Base-by-base conservation (phyloP, 2,113 vertebrate species). In the Pycnonotus jocosus region DNA sequence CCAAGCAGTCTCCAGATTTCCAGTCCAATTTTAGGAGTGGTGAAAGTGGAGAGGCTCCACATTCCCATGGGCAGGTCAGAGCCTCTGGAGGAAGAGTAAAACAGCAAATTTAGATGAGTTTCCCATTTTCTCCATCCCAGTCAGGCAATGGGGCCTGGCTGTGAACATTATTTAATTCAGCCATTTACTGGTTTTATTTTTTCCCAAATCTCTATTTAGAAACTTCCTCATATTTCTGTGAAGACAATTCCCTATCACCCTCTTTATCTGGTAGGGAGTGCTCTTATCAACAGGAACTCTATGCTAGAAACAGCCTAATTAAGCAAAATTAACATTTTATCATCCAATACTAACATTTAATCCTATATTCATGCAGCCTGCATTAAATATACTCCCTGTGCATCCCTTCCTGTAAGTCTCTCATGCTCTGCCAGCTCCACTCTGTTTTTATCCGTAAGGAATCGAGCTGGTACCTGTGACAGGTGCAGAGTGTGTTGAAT, bases 401-500 rank as follows among this genome's bases (percentile, higher is more conserved):
- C 73, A 68, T 83, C 72, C 88, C 70, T 83, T 81, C 81, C 85
- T 84, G 78, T 79, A 45, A 96, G 69, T 83, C 84, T 96, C 96
- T 97, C 95, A 95, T 94, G 93, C 94, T 86, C 81, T 95, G 96
- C 96, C 96, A 97, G 79, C 94, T 96, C 94, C 86, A 48, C 73
- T 95, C 92, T 93, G 92, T 68, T 96, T 96, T 94, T 86, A 93
- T 95, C 95, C 94, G 40, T 23, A 45, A 86, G 95, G 93, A 96
- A 95, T 83, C 86, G 95, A 96, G 94, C 94, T 97, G 14, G 10
- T 97, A 96, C 93, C 83, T 96, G 88, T 97, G 96, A 97, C 97
- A 97, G 96, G 96, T 97, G 96, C 84, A 74, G 96, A 87, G 83
- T 74, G 90, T 86, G 86, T 48, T 95, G 51, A 73, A 95, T 97